Conservation (phyloP, 2,797 vertebrate genomes). For the Falco biarmicus region DNA sequence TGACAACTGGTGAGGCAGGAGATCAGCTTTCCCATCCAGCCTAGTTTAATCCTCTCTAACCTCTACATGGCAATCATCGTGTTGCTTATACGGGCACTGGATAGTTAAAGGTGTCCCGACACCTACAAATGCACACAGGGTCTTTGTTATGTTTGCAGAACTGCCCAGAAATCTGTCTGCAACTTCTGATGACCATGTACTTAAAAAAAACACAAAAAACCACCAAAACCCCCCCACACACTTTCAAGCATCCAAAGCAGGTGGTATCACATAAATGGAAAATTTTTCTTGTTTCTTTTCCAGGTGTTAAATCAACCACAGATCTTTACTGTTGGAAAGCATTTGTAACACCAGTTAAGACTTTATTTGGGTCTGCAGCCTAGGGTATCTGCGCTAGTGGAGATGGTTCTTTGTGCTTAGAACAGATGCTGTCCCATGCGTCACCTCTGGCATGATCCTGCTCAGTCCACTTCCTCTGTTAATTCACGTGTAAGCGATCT, state of each 20-base stretch:
- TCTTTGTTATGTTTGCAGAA: background rate
- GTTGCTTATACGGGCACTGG: accelerated
- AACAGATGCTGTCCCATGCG: background rate
- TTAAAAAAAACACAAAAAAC: no score
- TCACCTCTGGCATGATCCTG: background rate
- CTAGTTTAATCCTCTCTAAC: background rate
- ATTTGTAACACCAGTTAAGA: background rate
- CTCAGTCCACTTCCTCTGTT: background rate
- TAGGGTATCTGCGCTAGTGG: background rate
- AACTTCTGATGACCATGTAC: background rate
- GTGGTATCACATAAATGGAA: background rate
- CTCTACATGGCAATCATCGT: background rate
- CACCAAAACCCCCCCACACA: background rate
- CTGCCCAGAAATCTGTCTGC: background rate
- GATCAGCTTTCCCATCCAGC: background rate
- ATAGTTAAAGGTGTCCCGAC: background rate
- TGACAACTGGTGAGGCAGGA: background rate
- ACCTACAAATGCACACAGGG: no score
- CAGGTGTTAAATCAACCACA: background rate
- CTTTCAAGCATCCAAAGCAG: background rate
- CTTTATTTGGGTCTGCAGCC: background rate
- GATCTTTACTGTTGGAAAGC: background rate
- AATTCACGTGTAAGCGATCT: background rate
- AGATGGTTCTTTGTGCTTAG: background rate
- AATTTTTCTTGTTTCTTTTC: background rate